phyloP scores from a whole-genome alignment of 2,113 vertebrate species.

The Notarius lentiginosus region DNA sequence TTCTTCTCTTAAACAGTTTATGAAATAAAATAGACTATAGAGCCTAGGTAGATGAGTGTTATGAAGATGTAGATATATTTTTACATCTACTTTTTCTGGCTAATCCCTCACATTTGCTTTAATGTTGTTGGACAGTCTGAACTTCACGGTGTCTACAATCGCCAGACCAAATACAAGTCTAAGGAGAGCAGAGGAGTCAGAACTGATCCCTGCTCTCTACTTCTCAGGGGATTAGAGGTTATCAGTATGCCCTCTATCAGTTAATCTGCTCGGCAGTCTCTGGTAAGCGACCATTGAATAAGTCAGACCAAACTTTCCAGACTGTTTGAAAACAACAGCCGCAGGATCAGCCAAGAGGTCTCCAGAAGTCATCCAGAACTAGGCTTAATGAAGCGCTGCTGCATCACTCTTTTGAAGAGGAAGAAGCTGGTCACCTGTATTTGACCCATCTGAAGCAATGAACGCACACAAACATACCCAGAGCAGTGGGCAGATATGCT shows the following conservation, averaged over 20 bases:
- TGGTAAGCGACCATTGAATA: background rate
- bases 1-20: background rate
- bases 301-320: background rate
- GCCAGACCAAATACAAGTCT: background rate
- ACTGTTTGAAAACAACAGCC: background rate
- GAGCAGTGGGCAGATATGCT: too few relatives aligned
- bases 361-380: background rate
- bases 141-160: background rate
- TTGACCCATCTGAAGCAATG: too few relatives aligned
- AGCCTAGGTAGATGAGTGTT: background rate
- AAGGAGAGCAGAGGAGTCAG: background rate
- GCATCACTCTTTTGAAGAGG: background rate
- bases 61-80: background rate
- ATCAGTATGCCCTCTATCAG: conserved; percentile 16
- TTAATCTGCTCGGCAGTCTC: conserved; percentile 14
- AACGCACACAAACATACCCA: too few relatives aligned
- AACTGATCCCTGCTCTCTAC: conserved; percentile 3
- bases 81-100: too few relatives aligned
- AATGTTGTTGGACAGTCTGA: background rate
- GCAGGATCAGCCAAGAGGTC: background rate
- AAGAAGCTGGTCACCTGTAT: too few relatives aligned
- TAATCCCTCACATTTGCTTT: too few relatives aligned
- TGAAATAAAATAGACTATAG: background rate
- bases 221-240: background rate
- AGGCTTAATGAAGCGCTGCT: background rate